These are phyloP conservation scores for Pachydiplax longipennis DNA, from an alignment of 2,888 invertebrate genomes.

Conservation along the genomic window DNA sequence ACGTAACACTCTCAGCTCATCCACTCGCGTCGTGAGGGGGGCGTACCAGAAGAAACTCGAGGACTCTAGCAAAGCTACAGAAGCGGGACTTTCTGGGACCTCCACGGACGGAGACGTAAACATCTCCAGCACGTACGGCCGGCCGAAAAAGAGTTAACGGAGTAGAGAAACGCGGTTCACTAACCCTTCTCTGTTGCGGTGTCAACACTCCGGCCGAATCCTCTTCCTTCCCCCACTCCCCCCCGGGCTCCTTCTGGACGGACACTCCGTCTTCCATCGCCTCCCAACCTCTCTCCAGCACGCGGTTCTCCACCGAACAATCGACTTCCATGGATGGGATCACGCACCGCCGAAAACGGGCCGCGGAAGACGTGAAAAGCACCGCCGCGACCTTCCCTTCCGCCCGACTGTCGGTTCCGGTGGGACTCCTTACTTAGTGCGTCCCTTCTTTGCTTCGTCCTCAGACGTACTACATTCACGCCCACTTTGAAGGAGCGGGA, in stretches of 20 bases:
- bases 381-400: background rate
- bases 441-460: background rate
- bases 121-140: no score
- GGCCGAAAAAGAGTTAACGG: no score
- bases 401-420: background rate
- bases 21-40: no score
- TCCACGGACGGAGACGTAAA: no score
- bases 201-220: background rate
- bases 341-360: background rate
- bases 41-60: no score
- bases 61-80: no score
- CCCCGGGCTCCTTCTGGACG: background rate
- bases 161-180: background rate
- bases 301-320: background rate
- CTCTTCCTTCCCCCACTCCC: background rate
- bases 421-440: no score
- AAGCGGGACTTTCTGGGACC: no score
- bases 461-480: background rate
- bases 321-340: background rate
- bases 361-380: background rate
- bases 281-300: background rate
- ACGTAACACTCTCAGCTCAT: no score
- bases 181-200: constrained; percentile 21
- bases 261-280: background rate
- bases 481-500: background rate